These are phyloP conservation scores for Synergus itoensis DNA, from an alignment of 2,888 invertebrate species.

Conservation along the genomic window DNA sequence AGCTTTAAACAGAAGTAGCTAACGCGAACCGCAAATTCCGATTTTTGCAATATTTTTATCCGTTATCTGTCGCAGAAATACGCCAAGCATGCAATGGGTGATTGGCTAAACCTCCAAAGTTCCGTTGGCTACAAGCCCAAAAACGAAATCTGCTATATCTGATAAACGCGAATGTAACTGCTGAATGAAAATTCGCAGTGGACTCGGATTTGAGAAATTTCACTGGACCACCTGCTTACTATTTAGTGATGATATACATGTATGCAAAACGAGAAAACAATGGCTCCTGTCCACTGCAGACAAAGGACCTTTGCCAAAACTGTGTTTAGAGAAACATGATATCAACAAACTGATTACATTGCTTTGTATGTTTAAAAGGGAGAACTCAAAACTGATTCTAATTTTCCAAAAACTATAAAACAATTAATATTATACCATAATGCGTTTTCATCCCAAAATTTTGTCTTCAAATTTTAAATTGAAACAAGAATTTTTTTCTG, in stretches of 20 bases:
- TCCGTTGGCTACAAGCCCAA: conserved; percentile 52
- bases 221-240: conserved; percentile 18
- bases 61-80: conserved; percentile 55
- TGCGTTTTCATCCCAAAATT: neutral
- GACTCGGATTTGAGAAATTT: conserved; percentile 30
- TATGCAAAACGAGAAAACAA: neutral
- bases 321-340: neutral
- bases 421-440: neutral
- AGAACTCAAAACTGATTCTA: neutral
- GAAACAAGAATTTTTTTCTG: neutral
- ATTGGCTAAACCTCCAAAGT: conserved; percentile 55
- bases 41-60: conserved; percentile 57
- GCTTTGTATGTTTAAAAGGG: neutral
- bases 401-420: neutral
- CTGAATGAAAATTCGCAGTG: conserved; percentile 50
- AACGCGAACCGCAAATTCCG: conserved; percentile 44
- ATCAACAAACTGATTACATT: neutral
- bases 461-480: too few species aligned
- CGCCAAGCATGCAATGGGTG: conserved; percentile 50
- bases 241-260: neutral
- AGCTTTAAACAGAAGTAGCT: conserved; percentile 46
- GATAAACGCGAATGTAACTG: conserved; percentile 50
- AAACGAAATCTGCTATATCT: conserved; percentile 55
- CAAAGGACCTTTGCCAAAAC: neutral
- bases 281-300: neutral